Percentiles rank a stretch among this genome's conserved stretches.
These are phyloP conservation scores for Zhengitettix transpicula DNA, from an alignment of 2,888 invertebrate species.

Conservation along the genomic window DNA sequence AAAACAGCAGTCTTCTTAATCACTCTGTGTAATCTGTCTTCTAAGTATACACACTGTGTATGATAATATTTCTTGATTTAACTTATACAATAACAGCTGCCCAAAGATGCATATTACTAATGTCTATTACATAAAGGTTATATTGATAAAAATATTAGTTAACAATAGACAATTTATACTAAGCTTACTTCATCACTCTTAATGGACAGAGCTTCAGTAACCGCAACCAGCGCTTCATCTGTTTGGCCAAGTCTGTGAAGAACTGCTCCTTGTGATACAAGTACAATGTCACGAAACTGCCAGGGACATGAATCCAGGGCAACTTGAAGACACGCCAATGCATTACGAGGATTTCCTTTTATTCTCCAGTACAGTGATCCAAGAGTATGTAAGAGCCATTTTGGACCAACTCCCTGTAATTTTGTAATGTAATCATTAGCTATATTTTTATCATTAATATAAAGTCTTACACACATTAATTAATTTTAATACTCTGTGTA, in stretches of 20 bases:
- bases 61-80: no score
- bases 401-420: constrained; percentile 47
- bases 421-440: no score
- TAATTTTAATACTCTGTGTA: no score
- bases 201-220: constrained; percentile 41
- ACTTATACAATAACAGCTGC: no score
- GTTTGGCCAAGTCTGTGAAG: constrained; percentile 44
- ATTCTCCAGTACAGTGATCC: constrained; percentile 67
- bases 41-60: no score
- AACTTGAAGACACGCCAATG: constrained; percentile 49
- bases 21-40: no score
- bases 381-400: constrained; percentile 55
- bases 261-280: constrained; percentile 52
- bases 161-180: neutral
- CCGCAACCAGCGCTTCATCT: constrained; percentile 43
- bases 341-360: constrained; percentile 47
- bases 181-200: constrained; percentile 41
- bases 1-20: no score
- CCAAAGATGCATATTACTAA: no score
- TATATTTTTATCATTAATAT: no score
- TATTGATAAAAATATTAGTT: no score
- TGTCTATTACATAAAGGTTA: no score
- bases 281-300: constrained; percentile 45
- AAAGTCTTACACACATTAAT: no score
- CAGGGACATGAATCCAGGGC: constrained; percentile 39